Evolutionary conservation across 92 coral and sea anemone species (phyloP).

Genomic region (Palythoa grandis): DNA sequence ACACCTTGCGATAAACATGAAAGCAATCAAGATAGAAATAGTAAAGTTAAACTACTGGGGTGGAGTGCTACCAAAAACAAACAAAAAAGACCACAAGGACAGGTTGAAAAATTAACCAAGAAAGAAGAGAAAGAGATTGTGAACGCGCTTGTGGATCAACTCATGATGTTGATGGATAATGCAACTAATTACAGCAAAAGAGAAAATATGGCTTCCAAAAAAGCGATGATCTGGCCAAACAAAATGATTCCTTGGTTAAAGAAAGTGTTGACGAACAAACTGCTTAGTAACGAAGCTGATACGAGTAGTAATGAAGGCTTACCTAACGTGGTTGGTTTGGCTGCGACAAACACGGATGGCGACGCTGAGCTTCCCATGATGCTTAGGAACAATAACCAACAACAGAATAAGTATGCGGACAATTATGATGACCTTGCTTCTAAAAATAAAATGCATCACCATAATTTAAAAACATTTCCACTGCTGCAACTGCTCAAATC

Average conservation of each 20-base stretch:
- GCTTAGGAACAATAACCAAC: slow-evolving; percentile 18
- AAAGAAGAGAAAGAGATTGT: slow-evolving; percentile 22
- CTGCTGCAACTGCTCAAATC: slow-evolving; percentile 67
- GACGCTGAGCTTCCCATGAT: slow-evolving; percentile 32
- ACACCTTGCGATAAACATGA: not conserved
- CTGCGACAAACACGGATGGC: not conserved
- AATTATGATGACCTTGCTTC: slow-evolving; percentile 56
- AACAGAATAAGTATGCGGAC: slow-evolving; percentile 58
- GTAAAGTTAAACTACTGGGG: not conserved
- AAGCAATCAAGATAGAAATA: not conserved
- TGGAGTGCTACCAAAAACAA: not conserved
- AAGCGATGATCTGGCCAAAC: slow-evolving; percentile 96
- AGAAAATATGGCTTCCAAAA: slow-evolving; percentile 51
- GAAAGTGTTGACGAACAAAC: slow-evolving; percentile 66
- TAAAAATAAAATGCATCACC: slow-evolving; percentile 20
- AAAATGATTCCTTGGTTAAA: slow-evolving; percentile 83
- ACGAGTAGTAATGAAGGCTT: not conserved
- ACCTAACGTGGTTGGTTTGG: not conserved
- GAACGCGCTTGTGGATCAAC: slow-evolving; percentile 27
- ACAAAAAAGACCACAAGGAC: not conserved
- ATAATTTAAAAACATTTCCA: slow-evolving; percentile 69
- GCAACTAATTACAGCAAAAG: not conserved
- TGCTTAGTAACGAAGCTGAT: slow-evolving; percentile 44
- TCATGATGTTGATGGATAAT: slow-evolving; percentile 31
- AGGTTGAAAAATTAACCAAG: not conserved